These are phyloP conservation scores for Anodontia alba DNA, from an alignment of 2,888 invertebrate genomes.

Conservation along the genomic window DNA sequence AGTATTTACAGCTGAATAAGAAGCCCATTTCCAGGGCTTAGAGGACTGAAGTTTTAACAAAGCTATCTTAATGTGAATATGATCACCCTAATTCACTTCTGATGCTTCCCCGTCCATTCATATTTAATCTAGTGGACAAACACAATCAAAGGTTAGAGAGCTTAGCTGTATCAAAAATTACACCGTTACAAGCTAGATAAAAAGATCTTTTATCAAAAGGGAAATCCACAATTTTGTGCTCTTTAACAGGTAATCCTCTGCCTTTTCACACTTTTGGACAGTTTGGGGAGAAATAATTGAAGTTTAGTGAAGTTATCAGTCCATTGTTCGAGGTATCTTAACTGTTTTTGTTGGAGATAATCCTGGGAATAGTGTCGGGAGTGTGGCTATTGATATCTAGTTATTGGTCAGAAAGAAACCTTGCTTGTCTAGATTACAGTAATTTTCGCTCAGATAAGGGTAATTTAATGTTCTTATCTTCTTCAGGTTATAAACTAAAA, in stretches of 20 bases:
- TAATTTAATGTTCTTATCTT: too few relatives aligned
- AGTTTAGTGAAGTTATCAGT: conserved; percentile 6
- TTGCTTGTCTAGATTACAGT: not conserved
- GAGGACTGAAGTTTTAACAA: not conserved
- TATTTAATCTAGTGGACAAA: conserved; percentile 40
- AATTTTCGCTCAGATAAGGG: too few relatives aligned
- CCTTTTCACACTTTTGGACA: not conserved
- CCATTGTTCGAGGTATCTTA: not conserved
- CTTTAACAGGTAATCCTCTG: not conserved
- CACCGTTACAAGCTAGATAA: not conserved
- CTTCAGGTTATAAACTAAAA: too few relatives aligned
- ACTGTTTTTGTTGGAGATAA: not conserved
- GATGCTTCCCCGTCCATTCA: conserved; percentile 35
- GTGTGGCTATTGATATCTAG: not conserved
- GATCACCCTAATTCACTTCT: conserved; percentile 46
- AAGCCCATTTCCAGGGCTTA: not conserved
- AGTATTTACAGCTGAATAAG: not conserved
- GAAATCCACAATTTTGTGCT: not conserved
- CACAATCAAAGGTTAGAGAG: not conserved
- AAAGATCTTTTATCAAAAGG: conserved; percentile 11
- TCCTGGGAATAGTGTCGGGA: not conserved
- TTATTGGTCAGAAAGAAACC: not conserved
- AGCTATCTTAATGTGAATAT: conserved; percentile 49
- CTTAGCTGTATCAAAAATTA: conserved; percentile 1
- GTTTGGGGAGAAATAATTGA: not conserved